Percentiles rank a stretch among this genome's conserved stretches.
Conservation (phyloP, 2,888 invertebrate species). For the Leucania comma region DNA sequence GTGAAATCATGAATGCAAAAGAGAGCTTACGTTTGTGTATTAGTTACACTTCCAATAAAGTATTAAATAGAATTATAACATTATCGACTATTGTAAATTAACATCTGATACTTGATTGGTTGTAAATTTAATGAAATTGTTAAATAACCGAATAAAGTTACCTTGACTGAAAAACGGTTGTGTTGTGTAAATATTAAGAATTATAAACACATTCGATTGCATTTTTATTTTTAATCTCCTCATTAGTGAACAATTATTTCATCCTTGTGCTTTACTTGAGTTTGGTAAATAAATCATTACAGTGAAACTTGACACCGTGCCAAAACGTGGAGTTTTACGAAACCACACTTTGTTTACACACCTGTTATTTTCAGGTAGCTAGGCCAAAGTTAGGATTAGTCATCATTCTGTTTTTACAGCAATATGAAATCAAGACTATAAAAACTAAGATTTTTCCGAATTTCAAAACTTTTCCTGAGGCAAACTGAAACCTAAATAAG, state of each 20-base stretch:
- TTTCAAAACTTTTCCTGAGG: neutral
- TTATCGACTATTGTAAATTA: conserved; percentile 1
- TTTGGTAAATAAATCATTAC: conserved; percentile 47
- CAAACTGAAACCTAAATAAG: neutral
- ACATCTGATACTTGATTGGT: conserved; percentile 9
- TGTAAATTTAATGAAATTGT: conserved; percentile 29
- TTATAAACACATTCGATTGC: conserved; percentile 33
- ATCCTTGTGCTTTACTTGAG: conserved; percentile 10
- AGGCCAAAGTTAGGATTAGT: conserved; percentile 72
- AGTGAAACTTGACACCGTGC: conserved; percentile 71
- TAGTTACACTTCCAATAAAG: neutral
- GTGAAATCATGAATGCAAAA: conserved; percentile 15
- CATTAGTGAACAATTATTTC: conserved; percentile 6
- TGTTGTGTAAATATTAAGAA: conserved; percentile 64
- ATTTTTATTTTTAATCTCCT: conserved; percentile 49
- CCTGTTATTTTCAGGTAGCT: conserved; percentile 84
- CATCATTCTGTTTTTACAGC: conserved; percentile 48
- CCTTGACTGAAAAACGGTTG: conserved; percentile 60
- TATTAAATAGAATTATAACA: neutral
- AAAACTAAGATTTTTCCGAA: neutral
- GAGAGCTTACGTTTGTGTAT: conserved; percentile 3
- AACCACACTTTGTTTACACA: conserved; percentile 72
- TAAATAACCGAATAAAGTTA: conserved; percentile 22
- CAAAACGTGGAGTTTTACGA: conserved; percentile 69
- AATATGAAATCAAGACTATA: neutral